A percentile compares a stretch with the other conserved stretches of the same genome.
Conservation (phyloP, 2,888 invertebrate genomes). For the Lycophotia porphyrea region DNA sequence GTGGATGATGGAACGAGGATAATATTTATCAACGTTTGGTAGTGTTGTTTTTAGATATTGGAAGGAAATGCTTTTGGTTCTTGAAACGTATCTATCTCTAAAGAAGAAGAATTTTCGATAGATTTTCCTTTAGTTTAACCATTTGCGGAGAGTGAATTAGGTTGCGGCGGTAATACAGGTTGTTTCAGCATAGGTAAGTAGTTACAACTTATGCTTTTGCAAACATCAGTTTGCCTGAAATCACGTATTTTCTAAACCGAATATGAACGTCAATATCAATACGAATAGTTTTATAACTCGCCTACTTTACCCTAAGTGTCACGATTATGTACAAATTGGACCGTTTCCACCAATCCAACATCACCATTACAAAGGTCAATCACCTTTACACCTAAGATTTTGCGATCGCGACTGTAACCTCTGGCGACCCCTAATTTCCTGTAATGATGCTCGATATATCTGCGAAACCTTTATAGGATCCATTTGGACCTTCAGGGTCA, state of each 20-base stretch:
- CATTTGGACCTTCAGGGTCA: slow-evolving; percentile 60
- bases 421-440: slow-evolving; percentile 59
- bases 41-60: not conserved
- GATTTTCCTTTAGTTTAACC: too few species aligned
- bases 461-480: slow-evolving; percentile 53
- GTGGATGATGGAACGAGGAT: not conserved
- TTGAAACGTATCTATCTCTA: too few species aligned
- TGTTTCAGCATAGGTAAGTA: too few species aligned
- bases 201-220: too few species aligned
- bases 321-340: not conserved
- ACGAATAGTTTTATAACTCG: not conserved
- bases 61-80: not conserved
- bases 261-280: not conserved
- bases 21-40: not conserved
- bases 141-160: too few species aligned
- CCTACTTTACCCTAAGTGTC: not conserved
- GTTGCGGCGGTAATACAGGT: too few species aligned
- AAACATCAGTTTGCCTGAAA: too few species aligned
- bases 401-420: slow-evolving; percentile 33
- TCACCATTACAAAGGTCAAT: slow-evolving; percentile 33
- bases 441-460: slow-evolving; percentile 64
- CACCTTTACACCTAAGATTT: slow-evolving; percentile 41
- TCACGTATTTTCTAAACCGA: not conserved
- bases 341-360: slow-evolving; percentile 4
- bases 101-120: not conserved